Evolutionary conservation across 2,797 vertebrate genomes (phyloP), one percentile per base, ranked within the genome.

Genomic region (Leptodactylus fallax): DNA sequence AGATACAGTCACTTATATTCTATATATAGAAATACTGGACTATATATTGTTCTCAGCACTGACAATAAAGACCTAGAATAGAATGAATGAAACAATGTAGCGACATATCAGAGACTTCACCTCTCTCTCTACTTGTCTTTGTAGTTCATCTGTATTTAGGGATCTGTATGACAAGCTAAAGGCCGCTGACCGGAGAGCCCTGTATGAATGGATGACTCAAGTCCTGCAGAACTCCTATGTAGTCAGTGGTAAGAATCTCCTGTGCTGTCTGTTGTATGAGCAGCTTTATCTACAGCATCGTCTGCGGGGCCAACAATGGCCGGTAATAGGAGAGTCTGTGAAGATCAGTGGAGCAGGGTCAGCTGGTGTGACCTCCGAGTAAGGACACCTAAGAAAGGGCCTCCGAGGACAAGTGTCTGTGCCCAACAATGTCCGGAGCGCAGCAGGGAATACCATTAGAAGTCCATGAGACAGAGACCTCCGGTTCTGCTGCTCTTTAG

Each of bases 111-210:
- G 36, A 36, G 36, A 36, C 36, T n/a, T n/a, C n/a, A 36, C 36
- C 49, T 6, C 19, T 36, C 17, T 51, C 45, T 81, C 0, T 67
- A 16, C 8, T 82, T 56, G 10, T 56, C n/a, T 58, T 47, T 90
- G 74, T 85, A 96, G 96, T 53, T 95, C 95, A n/a, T 90, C 92
- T 0, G 87, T 96, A 7, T 95, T 96, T 92, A 95, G 91, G 91
- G 95, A 96, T 21, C 90, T 96, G 19, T 96, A 96, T 0, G 95
- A 96, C 91, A 93, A 91, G 83, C 94, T 93, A 19, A 92, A 94
- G 0, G 94, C 95, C 79, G 93, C 83, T 8, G 85, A 94, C 14
- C 95, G 92, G 89, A 92, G 86, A 85, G 93, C 94, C 27, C 76
- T 96, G 4, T 95, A 94, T 86, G 91, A 91, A 81, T 96, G 96